Conservation (phyloP, 2,113 vertebrate genomes). For the Lutjanus erythropterus region DNA sequence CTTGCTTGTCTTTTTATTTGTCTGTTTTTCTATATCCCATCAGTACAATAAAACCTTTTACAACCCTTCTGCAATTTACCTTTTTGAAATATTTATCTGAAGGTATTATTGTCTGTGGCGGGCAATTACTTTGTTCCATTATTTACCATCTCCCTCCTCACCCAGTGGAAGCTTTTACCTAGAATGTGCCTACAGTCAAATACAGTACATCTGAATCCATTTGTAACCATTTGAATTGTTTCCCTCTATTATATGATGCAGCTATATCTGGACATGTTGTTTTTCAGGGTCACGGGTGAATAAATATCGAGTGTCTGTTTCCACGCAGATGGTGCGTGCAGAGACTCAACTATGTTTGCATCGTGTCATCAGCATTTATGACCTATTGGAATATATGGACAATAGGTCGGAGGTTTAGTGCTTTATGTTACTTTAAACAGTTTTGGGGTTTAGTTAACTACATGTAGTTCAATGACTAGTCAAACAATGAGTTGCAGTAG, state of each 20-base stretch:
- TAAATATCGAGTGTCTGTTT: conserved; percentile 50
- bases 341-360: not conserved
- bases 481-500: too few relatives aligned
- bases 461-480: too few relatives aligned
- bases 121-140: conserved; percentile 86
- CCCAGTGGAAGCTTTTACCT: conserved; percentile 76
- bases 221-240: conserved; percentile 77
- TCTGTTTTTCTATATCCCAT: conserved; percentile 77
- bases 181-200: conserved; percentile 66
- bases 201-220: conserved; percentile 65
- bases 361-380: conserved; percentile 35
- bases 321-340: conserved; percentile 18
- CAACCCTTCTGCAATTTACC: conserved; percentile 78
- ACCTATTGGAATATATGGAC: conserved; percentile 13
- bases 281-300: conserved; percentile 57
- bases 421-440: not conserved
- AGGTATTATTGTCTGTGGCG: conserved; percentile 84
- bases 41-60: conserved; percentile 85
- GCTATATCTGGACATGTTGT: conserved; percentile 53
- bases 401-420: conserved; percentile 5
- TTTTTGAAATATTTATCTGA: conserved; percentile 86
- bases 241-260: conserved; percentile 60
- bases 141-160: conserved; percentile 78
- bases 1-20: conserved; percentile 79
- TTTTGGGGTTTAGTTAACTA: too few relatives aligned